These are phyloP conservation scores for Microcebus lehilahytsara DNA, from an alignment of 2,113 vertebrate species.

Conservation along the genomic window DNA sequence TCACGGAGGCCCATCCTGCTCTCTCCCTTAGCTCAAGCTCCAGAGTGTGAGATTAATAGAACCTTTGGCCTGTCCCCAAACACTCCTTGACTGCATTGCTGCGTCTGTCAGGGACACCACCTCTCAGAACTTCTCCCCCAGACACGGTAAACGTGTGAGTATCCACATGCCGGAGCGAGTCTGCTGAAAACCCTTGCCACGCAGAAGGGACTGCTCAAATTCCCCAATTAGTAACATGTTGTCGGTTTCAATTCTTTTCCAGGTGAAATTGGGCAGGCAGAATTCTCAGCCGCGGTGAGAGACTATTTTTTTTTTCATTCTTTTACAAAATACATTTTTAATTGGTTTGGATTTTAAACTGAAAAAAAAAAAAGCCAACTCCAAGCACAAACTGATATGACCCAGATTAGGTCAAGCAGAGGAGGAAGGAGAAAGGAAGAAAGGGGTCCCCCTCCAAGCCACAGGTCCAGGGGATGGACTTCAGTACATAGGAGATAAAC, in stretches of 20 bases:
- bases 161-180: rapidly evolving
- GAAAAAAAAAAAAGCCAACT: background rate
- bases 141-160: background rate
- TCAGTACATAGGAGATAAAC: background rate
- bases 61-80: background rate
- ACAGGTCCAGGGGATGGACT: background rate
- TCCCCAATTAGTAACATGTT: conserved; percentile 68
- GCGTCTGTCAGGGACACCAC: background rate
- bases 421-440: background rate
- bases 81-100: background rate
- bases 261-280: conserved; percentile 43
- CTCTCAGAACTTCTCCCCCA: background rate
- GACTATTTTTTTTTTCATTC: background rate
- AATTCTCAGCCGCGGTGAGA: conserved; percentile 55
- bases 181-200: background rate
- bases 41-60: background rate
- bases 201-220: background rate
- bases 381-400: conserved; percentile 46
- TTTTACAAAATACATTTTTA: conserved; percentile 69
- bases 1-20: background rate
- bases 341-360: conserved; percentile 62
- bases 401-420: conserved; percentile 28
- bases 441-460: background rate
- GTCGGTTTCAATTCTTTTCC: conserved; percentile 66
- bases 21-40: background rate